Base-by-base conservation (phyloP, 2,888 invertebrate species). In the Cyrtodaria siliqua region DNA sequence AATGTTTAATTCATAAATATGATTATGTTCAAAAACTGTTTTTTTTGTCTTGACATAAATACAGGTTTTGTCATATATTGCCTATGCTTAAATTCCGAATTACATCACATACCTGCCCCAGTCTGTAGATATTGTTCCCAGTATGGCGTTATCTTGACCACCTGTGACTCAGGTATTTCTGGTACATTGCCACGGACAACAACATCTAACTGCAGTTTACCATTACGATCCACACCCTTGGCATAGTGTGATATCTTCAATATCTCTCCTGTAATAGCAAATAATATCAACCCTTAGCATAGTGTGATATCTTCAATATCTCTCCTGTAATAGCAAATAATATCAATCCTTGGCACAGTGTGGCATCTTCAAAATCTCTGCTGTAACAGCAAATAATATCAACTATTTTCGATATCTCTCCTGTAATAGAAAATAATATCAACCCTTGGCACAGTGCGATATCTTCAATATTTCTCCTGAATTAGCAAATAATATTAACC, bases 91-190 rank as follows among this genome's bases (percentile, higher is more conserved):
- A 33, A 33, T 12, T 33, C 12, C 12, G 33, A 33, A 33, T 33
- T 33, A 33, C 4, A 33, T 8, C n/a, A 44, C 44, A 6, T 73
- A 90, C 93, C 92, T 73, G 92, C 89, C n/a, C 93, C 93, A 26
- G 93, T 94, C 87, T 94, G 94, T 33, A 94, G 88, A 81, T 93
- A 94, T 71, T 93, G 91, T 85, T 94, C 94, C 87, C 87, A 91
- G 84, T 92, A 94, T 0, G 94, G 93, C 23, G 63, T 60, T 14
- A 78, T 47, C 33, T 61, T 53, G n/a, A 92, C 89, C 16, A 94
- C 85, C 14, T 86, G 79, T 9, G 94, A 86, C 3, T 86, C 84
- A 14, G 91, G 89, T 14, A 86, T 69, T 18, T 87, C 85, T 1
- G 91, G 91, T 1, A 90, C 91, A 16, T 81, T 81, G 8, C 91